phyloP scores from a whole-genome alignment of 2,113 vertebrate genomes.

The Aspiorhynchus laticeps region DNA sequence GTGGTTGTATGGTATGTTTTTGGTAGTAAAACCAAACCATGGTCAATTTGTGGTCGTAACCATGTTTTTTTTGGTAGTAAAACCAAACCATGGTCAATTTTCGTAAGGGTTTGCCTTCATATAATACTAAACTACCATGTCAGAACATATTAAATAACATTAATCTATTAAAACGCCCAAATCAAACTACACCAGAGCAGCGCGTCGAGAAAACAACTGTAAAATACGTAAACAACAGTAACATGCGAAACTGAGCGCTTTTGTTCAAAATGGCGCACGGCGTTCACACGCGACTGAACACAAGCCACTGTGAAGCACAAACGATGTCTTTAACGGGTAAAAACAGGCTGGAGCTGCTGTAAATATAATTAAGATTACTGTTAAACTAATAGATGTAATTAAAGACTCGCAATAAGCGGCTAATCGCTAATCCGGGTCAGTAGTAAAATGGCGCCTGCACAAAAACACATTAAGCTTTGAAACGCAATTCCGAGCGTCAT shows the following conservation, averaged over 20 bases:
- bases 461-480: not conserved
- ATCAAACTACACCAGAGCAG: not conserved
- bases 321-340: not conserved
- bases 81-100: no score
- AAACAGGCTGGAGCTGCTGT: not conserved
- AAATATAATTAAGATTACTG: not conserved
- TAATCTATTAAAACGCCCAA: not conserved
- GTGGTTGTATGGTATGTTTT: no score
- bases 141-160: not conserved
- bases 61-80: no score
- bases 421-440: slow-evolving; percentile 3
- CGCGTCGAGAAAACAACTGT: not conserved
- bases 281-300: not conserved
- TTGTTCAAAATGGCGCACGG: slow-evolving; percentile 51
- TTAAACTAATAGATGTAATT: not conserved
- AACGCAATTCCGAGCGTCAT: not conserved
- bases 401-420: not conserved
- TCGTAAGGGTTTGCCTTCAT: not conserved
- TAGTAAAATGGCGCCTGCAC: slow-evolving; percentile 18
- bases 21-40: no score
- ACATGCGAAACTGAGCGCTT: not conserved
- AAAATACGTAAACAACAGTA: slow-evolving; percentile 54
- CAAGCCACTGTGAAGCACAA: not conserved
- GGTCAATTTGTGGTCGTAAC: no score
- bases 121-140: not conserved